Evolutionary conservation across 2,113 vertebrate species (phyloP), one percentile per base, ranked within the genome.

Genomic region (Larimichthys polyactis): DNA sequence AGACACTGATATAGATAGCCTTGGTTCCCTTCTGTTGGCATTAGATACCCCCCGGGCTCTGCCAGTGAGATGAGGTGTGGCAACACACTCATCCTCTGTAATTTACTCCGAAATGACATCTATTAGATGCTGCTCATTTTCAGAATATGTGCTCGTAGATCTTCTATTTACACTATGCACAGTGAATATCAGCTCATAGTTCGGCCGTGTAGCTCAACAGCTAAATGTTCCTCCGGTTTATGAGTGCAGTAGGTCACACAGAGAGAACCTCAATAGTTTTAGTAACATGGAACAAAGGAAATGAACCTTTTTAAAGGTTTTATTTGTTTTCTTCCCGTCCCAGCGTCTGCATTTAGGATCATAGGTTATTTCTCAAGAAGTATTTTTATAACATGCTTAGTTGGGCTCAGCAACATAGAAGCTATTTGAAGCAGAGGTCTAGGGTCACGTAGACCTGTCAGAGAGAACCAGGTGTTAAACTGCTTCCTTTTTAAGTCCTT

Each of bases 1-100:
- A 95, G 93, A 91, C 93, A 88, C 92, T 82, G 88, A 92, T 94
- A 95, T 92, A 95, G 91, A 95, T 94, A 96, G 91, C 90, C 92
- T 89, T 71, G 75, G 85, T 94, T 94, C 89, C 87, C 90, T 75
- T 87, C 82, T 89, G 89, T 85, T 90, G 92, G 93, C 85, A 92
- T 93, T 82, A 92, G 78, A 90, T 93, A 87, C 91, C 76, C 36
- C 36, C 82, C 79, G 89, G 92, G 90, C 80, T 86, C 63, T 86
- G 81, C 78, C 83, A 86, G 81, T 40, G 77, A 87, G 89, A 89
- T 76, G 81, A 89, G 89, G 85, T 82, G 88, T 91, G 89, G 89
- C 82, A 65, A 66, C 71, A 78, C 81, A 91, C 82, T 91, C 82
- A 73, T 92, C 77, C 57, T 51, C 62, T 82, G 79, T 90, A 87